These are phyloP conservation scores for Drosophila nr. medialis DNA, from an alignment of 2,888 invertebrate species.

Conservation along the genomic window DNA sequence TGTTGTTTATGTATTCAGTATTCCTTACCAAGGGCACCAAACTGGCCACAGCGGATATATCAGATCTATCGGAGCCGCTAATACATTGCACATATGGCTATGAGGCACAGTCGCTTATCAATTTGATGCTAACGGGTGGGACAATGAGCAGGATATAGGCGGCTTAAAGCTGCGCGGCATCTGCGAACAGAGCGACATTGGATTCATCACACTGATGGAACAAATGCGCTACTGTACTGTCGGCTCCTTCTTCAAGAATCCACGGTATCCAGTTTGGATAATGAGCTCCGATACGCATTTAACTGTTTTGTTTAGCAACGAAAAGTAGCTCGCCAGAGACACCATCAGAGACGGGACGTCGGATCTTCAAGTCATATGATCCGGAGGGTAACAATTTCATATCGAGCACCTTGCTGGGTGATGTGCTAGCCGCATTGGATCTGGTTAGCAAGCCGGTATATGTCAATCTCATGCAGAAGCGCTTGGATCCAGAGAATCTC, in stretches of 20 bases:
- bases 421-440: constrained; percentile 92
- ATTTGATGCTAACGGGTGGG: constrained; percentile 98
- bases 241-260: constrained; percentile 96
- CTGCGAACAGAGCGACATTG: constrained; percentile 93
- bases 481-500: constrained; percentile 94
- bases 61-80: constrained; percentile 93
- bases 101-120: constrained; percentile 92
- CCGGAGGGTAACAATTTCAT: constrained; percentile 97
- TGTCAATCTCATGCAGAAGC: constrained; percentile 95
- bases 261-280: constrained; percentile 96
- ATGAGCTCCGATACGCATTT: constrained; percentile 98
- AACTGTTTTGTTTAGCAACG: constrained; percentile 90
- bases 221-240: constrained; percentile 97
- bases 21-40: constrained; percentile 94
- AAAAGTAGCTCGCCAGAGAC: constrained; percentile 93
- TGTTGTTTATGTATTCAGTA: constrained; percentile 95
- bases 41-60: constrained; percentile 91
- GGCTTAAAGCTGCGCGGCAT: constrained; percentile 92
- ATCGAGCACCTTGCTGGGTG: constrained; percentile 90
- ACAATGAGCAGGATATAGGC: constrained; percentile 92
- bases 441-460: constrained; percentile 95
- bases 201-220: constrained; percentile 96
- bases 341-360: constrained; percentile 92
- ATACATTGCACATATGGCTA: constrained; percentile 96
- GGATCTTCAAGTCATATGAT: constrained; percentile 95